Evolutionary conservation across 1,140 invertebrate species (phyloP), one percentile per base, ranked within the genome.

Genomic region (Polypedilum vanderplanki): DNA sequence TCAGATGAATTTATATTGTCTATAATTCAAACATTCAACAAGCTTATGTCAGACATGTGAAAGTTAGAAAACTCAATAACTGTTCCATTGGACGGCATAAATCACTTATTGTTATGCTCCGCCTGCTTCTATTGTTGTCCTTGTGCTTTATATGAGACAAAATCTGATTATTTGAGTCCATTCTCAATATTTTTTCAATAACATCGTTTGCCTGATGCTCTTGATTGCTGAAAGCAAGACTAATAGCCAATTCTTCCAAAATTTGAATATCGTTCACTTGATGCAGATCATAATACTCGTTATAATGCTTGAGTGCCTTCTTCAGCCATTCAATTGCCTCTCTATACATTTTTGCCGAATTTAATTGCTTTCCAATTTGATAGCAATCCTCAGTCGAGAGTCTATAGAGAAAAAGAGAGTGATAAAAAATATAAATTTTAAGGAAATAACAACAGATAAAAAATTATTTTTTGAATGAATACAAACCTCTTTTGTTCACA

Each of bases 211-310:
- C 65, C 18, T 70, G 9, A n/a, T 20, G 65, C 18, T 20, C 20
- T 22, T 70, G 65, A 70, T 70, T 70, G 65, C 17, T 18, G 9
- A 10, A 3, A 9, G 18, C 18, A 20, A 70, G 18, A 9, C 65
- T 22, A 18, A 70, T 18, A 18, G 20, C 65, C 7, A 70, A 17
- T 18, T 70, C 65, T 18, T 70, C 65, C 8, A 70, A 18, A 70
- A 70, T 70, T 70, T 70, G 17, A 70, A 70, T 70, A 70, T n/a
- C 65, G 9, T 9, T 70, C 3, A 70, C 65, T 70, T 70, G 65
- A 70, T 70, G 65, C 65, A 20, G 10, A 70, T 70, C 65, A 70
- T 70, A 70, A 18, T 70, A 70, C 20, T 70, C 65, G 18, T 70
- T 22, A 22, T 70, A 70, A 70, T 22, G 65, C 18, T 70, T 70